These are phyloP conservation scores for Tenthredo amoena DNA, from an alignment of 2,888 invertebrate species.

Conservation along the genomic window DNA sequence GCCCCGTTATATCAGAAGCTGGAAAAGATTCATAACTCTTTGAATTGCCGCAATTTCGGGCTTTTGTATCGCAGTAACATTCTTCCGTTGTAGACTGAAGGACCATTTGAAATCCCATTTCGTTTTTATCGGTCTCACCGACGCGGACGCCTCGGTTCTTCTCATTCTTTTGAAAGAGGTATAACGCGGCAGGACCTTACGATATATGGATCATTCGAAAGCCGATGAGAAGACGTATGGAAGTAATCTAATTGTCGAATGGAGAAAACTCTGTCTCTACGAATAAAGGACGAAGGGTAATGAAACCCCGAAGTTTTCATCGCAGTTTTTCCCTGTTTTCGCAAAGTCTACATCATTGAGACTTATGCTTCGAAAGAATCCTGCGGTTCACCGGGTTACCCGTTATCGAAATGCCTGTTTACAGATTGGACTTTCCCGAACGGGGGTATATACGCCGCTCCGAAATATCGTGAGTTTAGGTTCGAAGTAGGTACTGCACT, in stretches of 20 bases:
- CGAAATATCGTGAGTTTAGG: not conserved
- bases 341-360: not conserved
- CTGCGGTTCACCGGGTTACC: slow-evolving; percentile 70
- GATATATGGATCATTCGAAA: not conserved
- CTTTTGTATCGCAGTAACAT: slow-evolving; percentile 33
- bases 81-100: slow-evolving; percentile 32
- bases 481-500: slow-evolving; percentile 3
- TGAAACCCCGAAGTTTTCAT: not conserved
- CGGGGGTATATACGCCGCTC: not conserved
- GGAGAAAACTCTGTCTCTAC: not conserved
- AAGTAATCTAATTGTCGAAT: not conserved
- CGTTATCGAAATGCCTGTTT: slow-evolving; percentile 76
- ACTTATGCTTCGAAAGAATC: not conserved
- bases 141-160: not conserved
- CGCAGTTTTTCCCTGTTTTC: not conserved
- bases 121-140: slow-evolving; percentile 25
- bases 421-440: slow-evolving; percentile 71
- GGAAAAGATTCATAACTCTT: slow-evolving; percentile 19
- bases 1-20: not conserved
- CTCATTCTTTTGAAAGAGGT: not conserved
- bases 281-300: not conserved
- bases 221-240: not conserved
- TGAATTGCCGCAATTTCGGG: slow-evolving; percentile 26
- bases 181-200: not conserved
- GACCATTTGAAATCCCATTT: slow-evolving; percentile 39